Evolutionary conservation across 2,113 vertebrate genomes (phyloP), one percentile per base, ranked within the genome.

Genomic region (Bufo bufo): DNA sequence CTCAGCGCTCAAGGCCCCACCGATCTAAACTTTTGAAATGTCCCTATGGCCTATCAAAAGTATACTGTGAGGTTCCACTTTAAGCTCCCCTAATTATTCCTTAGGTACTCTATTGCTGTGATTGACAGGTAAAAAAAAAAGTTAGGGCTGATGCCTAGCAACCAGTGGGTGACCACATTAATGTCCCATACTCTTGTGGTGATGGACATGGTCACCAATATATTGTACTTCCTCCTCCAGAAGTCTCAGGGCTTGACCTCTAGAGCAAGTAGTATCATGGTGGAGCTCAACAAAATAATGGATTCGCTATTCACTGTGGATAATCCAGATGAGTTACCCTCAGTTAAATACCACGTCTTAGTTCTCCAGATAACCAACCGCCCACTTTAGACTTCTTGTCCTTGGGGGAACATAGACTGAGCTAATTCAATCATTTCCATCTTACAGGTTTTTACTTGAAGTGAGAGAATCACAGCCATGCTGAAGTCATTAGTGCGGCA

Each of bases 401-500:
- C 66, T 61, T 82, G 91, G 52, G 19, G 54, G 54, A 17, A 77
- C 78, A 86, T 93, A 90, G 90, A 90, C 90, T 0, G 91, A 91
- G 91, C 92, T 89, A 83, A 94, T 94, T 93, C 92, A 89, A 14
- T 93, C 91, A 87, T 93, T 93, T 93, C 95, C 90, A 90, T 92
- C 90, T 92, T 93, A 90, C 93, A 94, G 92, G 94, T 94, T 94
- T 94, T 94, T 93, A 92, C 94, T 95, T 94, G 91, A 94, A 96
- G 95, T 92, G 94, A 97, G 95, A 95, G 95, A 96, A 95, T 97
- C 96, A 94, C 95, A 96, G 95, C 95, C 97, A 98, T 97, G 94
- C 97, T 97, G 97, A 98, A 99, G 97, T 97, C 97, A 99, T 99
- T 97, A 98, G 95, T 91, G 96, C 94, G 93, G 96, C 96, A 96